These are phyloP conservation scores for Microcebus murinus DNA, from an alignment of 2,113 vertebrate genomes.

Conservation along the genomic window DNA sequence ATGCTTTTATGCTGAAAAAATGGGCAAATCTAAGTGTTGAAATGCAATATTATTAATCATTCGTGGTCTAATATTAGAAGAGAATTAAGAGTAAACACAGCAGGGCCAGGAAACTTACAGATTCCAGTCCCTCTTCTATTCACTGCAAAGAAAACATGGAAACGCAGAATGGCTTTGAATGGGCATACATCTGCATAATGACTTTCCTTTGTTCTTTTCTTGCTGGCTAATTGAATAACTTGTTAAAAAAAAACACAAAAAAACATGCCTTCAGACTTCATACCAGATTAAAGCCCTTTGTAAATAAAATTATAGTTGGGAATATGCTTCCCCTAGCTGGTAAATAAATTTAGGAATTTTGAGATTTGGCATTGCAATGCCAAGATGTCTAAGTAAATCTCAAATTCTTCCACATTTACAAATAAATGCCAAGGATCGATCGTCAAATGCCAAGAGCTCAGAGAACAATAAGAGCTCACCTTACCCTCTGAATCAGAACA, in stretches of 20 bases:
- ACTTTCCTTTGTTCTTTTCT: constrained; percentile 52
- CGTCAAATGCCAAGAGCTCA: not conserved
- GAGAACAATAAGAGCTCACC: not conserved
- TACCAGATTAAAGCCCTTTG: constrained; percentile 70
- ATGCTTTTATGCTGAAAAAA: constrained; percentile 55
- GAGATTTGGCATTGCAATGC: not conserved
- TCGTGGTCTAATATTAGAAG: constrained; percentile 50
- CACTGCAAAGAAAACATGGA: not conserved
- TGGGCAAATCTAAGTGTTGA: constrained; percentile 28
- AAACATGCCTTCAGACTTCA: constrained; percentile 69
- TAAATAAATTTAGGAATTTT: constrained; percentile 60
- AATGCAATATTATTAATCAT: constrained; percentile 61
- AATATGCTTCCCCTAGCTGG: constrained; percentile 28
- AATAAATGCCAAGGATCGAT: not conserved
- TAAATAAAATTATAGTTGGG: constrained; percentile 65
- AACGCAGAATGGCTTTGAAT: not conserved
- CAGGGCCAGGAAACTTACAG: not conserved
- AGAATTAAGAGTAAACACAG: constrained; percentile 49
- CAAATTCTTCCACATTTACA: not conserved
- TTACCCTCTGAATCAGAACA: not conserved
- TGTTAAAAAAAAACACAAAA: constrained; percentile 71
- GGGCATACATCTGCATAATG: constrained; percentile 55
- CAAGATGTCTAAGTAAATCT: constrained; percentile 25
- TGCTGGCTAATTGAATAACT: constrained; percentile 63
- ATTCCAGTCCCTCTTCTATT: not conserved